A percentile compares a stretch with the other conserved stretches of the same genome.
These are phyloP conservation scores for Dromiciops gliroides DNA, from an alignment of 2,113 vertebrate genomes.

Conservation along the genomic window DNA sequence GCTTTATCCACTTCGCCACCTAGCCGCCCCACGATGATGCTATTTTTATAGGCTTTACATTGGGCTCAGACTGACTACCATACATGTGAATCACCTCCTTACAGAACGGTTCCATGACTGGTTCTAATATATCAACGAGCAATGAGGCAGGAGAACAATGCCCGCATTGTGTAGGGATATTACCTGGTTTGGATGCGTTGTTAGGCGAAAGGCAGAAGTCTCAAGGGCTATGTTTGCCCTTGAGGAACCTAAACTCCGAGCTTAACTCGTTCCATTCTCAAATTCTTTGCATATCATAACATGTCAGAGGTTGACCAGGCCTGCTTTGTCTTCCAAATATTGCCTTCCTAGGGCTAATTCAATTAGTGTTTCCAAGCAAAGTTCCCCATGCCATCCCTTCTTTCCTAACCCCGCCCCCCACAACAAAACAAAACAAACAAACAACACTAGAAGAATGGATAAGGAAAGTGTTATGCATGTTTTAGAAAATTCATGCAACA, in stretches of 20 bases:
- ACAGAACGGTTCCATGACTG: neutral
- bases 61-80: neutral
- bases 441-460: neutral
- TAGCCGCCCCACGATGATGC: no score
- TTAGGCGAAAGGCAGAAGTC: neutral
- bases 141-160: neutral
- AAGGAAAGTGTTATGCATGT: neutral
- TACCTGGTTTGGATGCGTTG: neutral
- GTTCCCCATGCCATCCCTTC: neutral
- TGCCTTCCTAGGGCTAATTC: neutral
- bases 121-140: neutral
- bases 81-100: neutral
- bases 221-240: neutral
- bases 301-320: neutral
- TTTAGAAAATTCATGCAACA: neutral
- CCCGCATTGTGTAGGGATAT: neutral
- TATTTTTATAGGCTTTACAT: neutral
- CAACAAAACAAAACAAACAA: no score
- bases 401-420: neutral
- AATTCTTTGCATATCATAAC: neutral
- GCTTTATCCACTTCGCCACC: no score
- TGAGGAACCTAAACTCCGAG: neutral
- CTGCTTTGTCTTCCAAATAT: neutral
- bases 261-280: conserved; percentile 1
- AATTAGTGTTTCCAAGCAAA: neutral